Conservation (phyloP, 2,113 vertebrate genomes). For the Chionodraco myersi region DNA sequence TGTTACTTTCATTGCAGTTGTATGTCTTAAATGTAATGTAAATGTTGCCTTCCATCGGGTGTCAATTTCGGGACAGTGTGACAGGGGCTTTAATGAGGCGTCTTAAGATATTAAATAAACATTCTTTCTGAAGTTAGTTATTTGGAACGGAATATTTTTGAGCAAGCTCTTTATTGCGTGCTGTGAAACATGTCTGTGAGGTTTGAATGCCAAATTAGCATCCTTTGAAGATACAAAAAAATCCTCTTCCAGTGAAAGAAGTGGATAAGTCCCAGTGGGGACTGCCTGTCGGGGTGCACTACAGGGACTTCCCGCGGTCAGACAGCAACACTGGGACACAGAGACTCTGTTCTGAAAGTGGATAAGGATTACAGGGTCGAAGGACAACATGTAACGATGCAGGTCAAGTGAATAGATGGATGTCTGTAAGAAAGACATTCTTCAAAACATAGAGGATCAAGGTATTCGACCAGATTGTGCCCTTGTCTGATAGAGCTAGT, state of each 20-base stretch:
- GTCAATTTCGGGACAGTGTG: too few relatives aligned
- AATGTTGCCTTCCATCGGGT: too few relatives aligned
- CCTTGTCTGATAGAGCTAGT: constrained; percentile 44
- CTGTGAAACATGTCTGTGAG: constrained; percentile 52
- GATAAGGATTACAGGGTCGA: constrained; percentile 46
- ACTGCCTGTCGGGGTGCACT: not conserved
- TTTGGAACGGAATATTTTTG: constrained; percentile 50
- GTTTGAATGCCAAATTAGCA: constrained; percentile 73
- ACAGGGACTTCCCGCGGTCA: constrained; percentile 51
- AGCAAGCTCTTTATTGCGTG: constrained; percentile 44
- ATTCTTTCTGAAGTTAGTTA: constrained; percentile 46
- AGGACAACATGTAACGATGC: constrained; percentile 25
- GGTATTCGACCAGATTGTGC: constrained; percentile 28
- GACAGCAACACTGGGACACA: constrained; percentile 38
- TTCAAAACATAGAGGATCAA: constrained; percentile 2
- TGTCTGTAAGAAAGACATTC: constrained; percentile 39
- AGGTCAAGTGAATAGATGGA: constrained; percentile 39
- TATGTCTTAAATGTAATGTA: too few relatives aligned
- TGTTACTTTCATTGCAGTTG: too few relatives aligned
- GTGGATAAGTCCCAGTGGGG: constrained; percentile 48
- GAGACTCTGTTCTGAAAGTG: constrained; percentile 25
- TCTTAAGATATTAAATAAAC: constrained; percentile 65
- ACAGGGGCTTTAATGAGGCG: constrained; percentile 19
- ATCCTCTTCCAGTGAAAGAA: constrained; percentile 50
- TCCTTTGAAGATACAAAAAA: constrained; percentile 71